phyloP scores from a whole-genome alignment of 2,797 vertebrate genomes.

The Propithecus perrieri region DNA sequence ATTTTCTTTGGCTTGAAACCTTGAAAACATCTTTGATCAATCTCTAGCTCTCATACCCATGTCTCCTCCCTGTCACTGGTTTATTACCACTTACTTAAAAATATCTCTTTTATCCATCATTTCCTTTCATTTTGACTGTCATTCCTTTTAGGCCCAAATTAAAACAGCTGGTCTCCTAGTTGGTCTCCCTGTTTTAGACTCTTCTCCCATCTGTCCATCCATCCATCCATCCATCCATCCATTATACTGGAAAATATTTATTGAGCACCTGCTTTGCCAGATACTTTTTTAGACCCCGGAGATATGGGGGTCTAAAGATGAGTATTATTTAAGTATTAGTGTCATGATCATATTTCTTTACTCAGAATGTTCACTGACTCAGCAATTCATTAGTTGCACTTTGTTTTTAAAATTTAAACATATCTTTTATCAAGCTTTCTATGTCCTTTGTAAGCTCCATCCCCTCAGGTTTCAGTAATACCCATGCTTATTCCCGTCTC shows the following conservation, averaged over 20 bases:
- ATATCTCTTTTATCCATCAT: not conserved
- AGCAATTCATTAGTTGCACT: not conserved
- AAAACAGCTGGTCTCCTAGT: not conserved
- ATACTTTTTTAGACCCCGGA: not conserved
- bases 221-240: too few relatives aligned
- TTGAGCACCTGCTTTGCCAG: not conserved
- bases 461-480: too few relatives aligned
- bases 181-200: not conserved
- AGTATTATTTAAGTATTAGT: not conserved
- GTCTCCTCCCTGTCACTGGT: not conserved
- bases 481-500: not conserved
- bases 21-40: not conserved
- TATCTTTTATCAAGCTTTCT: not conserved
- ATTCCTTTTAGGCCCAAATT: not conserved
- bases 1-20: not conserved
- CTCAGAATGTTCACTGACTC: not conserved
- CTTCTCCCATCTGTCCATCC: not conserved
- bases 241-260: not conserved
- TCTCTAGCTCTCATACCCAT: not conserved
- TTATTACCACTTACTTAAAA: not conserved
- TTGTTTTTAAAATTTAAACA: not conserved
- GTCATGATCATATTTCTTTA: not conserved
- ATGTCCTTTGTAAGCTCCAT: not conserved
- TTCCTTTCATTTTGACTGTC: not conserved
- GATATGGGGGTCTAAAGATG: not conserved